These are phyloP conservation scores for Heliconius sara DNA, from an alignment of 2,888 invertebrate species.

Conservation along the genomic window DNA sequence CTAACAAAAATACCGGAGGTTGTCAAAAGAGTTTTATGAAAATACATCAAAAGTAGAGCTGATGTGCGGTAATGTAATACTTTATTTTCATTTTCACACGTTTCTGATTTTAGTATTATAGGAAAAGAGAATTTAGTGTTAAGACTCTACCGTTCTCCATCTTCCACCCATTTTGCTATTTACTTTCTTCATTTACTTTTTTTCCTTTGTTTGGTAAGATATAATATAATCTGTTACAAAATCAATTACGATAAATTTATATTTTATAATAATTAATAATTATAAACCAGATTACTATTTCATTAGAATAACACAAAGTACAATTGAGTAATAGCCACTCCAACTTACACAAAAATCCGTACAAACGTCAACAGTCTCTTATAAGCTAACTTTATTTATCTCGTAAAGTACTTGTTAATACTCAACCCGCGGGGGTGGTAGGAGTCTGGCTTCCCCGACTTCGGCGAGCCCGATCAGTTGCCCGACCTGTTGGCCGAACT, in stretches of 20 bases:
- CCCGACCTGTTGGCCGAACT: slow-evolving; percentile 53
- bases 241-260: neutral
- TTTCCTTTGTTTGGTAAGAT: neutral
- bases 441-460: slow-evolving; percentile 67
- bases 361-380: slow-evolving; percentile 71
- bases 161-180: neutral
- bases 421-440: slow-evolving; percentile 66
- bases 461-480: slow-evolving; percentile 56
- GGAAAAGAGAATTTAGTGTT: neutral
- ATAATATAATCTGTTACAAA: neutral
- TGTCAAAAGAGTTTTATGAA: neutral
- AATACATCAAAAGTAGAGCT: neutral
- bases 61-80: neutral
- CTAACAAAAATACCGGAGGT: neutral
- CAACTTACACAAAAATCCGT: slow-evolving; percentile 53
- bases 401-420: slow-evolving; percentile 81
- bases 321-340: slow-evolving; percentile 43
- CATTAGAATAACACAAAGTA: slow-evolving; percentile 29
- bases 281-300: slow-evolving; percentile 18
- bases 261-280: neutral
- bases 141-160: neutral
- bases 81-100: neutral
- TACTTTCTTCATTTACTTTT: no score
- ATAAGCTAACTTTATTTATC: slow-evolving; percentile 79
- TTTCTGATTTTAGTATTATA: neutral